Base-by-base conservation (phyloP, 2,888 invertebrate genomes). In the Notodonta dromedarius region DNA sequence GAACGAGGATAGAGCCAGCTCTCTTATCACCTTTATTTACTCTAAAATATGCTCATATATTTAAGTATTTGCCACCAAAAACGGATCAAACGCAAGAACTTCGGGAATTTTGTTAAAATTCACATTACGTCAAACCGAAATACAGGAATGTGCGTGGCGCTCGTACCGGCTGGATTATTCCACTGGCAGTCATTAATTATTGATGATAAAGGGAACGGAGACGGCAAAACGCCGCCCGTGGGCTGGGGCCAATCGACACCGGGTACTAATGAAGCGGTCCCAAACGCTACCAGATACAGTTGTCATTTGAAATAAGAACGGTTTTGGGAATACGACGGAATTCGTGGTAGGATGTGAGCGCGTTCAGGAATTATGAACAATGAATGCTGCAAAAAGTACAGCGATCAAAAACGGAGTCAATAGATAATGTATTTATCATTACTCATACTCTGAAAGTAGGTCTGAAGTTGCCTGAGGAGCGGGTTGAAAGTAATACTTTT, bases 191-290 rank as follows among this genome's bases (percentile, higher is more conserved):
- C 86, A 88, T 88, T 84, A 85, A 88, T 86, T 85, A 88, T 89
- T 86, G 81, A 87, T 88, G 84, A 82, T 80, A 76, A 80, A 75
- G 77, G 67, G 79, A 78, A 82, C 76, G 68, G 69, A 65, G 70
- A 63, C 67, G 63, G 67, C 73, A 76, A 77, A 78, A 81, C 69
- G 76, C 70, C 71, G 62, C 62, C 69, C 75, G n/a, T 67, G 58
- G 70, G 68, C 75, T 71, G 67, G 58, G 67, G 69, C 76, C 84
- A 89, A 88, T 89, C 85, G 85, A 89, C 88, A 88, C 88, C 85
- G 82, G 71, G 58, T 61, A 62, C 81, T 88, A 88, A 88, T 87
- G 80, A 88, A 85, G 84, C 67, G 75, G 83, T 83, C 79, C 75
- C 70, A 78, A 79, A 82, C 71, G 74, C 80, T 80, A 75, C 82